Conservation (phyloP, 2,888 invertebrate species). For the Pterostichus madidus region DNA sequence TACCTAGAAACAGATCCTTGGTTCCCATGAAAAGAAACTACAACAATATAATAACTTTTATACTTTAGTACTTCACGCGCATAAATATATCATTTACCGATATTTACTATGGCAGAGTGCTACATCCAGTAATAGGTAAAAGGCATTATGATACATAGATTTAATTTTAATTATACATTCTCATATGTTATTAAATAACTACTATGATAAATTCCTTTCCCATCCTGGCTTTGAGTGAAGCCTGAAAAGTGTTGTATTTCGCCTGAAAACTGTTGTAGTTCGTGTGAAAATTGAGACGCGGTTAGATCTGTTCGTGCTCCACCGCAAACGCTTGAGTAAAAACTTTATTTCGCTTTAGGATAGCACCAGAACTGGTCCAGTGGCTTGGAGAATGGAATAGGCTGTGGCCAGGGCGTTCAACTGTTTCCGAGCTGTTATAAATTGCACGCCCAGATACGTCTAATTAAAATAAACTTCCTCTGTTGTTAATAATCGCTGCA, state of each 20-base stretch:
- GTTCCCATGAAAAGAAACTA: too few species aligned
- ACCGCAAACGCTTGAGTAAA: constrained; percentile 23
- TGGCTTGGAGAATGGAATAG: not conserved
- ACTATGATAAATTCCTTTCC: too few species aligned
- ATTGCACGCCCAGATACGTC: constrained; percentile 28
- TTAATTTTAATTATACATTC: too few species aligned
- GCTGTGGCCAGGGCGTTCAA: constrained; percentile 6
- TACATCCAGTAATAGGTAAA: too few species aligned
- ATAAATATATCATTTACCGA: too few species aligned
- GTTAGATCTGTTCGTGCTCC: not conserved
- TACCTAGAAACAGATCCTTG: too few species aligned
- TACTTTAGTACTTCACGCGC: too few species aligned
- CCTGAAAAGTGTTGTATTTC: not conserved
- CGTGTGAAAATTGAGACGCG: not conserved
- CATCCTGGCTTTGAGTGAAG: too few species aligned
- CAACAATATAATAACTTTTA: too few species aligned
- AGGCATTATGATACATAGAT: too few species aligned
- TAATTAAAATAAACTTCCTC: constrained; percentile 53
- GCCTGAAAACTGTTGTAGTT: not conserved
- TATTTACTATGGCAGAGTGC: too few species aligned
- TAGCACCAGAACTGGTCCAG: not conserved
- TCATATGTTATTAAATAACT: too few species aligned
- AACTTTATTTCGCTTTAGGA: constrained; percentile 12
- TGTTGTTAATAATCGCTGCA: constrained; percentile 31
- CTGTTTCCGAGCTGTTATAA: constrained; percentile 2